Evolutionary conservation across 2,888 invertebrate species (phyloP).

Genomic region (Celastrina argiolus): DNA sequence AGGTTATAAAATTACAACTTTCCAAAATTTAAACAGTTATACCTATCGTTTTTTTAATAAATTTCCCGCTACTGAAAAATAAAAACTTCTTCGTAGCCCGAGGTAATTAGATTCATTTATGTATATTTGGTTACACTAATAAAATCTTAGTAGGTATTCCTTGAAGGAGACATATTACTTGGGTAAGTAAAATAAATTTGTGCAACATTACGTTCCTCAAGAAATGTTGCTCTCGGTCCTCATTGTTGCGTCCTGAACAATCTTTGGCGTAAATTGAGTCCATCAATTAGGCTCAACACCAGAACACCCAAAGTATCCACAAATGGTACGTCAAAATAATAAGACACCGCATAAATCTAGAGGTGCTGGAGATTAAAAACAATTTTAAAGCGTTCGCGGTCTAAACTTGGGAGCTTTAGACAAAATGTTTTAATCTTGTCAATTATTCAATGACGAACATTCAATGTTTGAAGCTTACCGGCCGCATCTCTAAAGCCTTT

Average conservation of each 20-base stretch:
- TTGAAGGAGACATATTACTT: not conserved
- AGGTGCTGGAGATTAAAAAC: slow-evolving; percentile 3
- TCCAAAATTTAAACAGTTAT: too few species aligned
- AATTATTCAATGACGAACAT: slow-evolving; percentile 48
- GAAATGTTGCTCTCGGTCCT: not conserved
- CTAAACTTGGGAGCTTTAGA: slow-evolving; percentile 47
- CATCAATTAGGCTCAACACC: slow-evolving; percentile 41
- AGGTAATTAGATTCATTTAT: too few species aligned
- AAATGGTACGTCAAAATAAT: slow-evolving; percentile 66
- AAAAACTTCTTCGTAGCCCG: too few species aligned
- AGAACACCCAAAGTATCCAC: slow-evolving; percentile 43
- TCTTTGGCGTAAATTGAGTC: slow-evolving; percentile 38
- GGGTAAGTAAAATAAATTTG: not conserved
- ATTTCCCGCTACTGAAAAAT: too few species aligned
- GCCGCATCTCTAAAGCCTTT: slow-evolving; percentile 21
- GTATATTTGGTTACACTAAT: too few species aligned
- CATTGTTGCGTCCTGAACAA: slow-evolving; percentile 26
- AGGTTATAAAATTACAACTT: too few species aligned
- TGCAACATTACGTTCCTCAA: not conserved
- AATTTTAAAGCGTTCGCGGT: slow-evolving; percentile 25
- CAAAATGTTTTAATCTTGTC: slow-evolving; percentile 58
- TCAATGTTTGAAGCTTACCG: slow-evolving; percentile 15
- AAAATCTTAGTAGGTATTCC: not conserved
- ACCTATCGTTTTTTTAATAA: too few species aligned
- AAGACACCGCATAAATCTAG: slow-evolving; percentile 58